Conservation (phyloP, 2,113 vertebrate species). For the Chrysemys picta region DNA sequence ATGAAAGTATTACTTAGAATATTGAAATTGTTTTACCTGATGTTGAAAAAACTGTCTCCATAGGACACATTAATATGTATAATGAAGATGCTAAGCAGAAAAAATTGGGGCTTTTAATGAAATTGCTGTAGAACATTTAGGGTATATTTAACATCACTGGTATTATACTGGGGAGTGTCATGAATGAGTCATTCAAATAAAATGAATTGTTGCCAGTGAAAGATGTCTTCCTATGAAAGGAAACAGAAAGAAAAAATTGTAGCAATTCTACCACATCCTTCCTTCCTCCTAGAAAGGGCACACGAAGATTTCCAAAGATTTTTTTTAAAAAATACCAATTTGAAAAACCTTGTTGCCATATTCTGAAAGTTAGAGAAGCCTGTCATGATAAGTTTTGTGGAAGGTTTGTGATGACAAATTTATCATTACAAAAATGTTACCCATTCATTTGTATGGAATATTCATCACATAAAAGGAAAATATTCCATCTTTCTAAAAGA, state of each 20-base stretch:
- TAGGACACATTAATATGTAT: not conserved
- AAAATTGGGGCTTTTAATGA: not conserved
- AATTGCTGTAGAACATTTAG: not conserved
- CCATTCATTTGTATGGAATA: not conserved
- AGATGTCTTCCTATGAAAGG: not conserved
- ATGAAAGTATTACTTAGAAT: not conserved
- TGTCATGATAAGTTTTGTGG: not conserved
- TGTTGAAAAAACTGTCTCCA: not conserved
- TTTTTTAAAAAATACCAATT: not conserved
- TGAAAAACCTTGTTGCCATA: not conserved
- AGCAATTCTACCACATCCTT: not conserved
- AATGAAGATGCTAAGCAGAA: not conserved
- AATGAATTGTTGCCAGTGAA: not conserved
- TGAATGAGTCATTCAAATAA: not conserved
- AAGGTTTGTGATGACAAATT: not conserved
- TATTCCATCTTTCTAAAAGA: not conserved
- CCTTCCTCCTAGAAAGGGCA: not conserved
- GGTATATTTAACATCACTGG: not conserved
- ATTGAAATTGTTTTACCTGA: not conserved
- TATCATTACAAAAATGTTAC: not conserved
- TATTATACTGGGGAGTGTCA: not conserved
- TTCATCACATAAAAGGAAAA: not conserved
- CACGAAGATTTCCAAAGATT: not conserved
- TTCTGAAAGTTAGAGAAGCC: not conserved
- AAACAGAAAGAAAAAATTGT: not conserved